Conservation (phyloP, 2,113 vertebrate species). For the Dinomys branickii region DNA sequence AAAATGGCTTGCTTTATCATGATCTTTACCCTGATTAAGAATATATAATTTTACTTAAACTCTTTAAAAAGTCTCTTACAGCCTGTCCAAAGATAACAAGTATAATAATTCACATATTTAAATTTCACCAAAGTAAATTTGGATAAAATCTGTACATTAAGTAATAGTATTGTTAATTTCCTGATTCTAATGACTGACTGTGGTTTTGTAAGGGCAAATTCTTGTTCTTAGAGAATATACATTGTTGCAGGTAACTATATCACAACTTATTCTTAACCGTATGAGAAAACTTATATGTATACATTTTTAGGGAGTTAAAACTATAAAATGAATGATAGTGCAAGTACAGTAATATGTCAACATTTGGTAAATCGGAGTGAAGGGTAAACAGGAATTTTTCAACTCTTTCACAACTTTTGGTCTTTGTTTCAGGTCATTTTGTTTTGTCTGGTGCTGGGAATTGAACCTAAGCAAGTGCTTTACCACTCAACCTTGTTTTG, state of each 20-base stretch:
- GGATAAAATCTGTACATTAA: constrained; percentile 1
- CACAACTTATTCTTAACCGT: not conserved
- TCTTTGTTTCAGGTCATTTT: not conserved
- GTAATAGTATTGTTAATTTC: not conserved
- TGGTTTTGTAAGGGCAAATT: not conserved
- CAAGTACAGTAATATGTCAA: not conserved
- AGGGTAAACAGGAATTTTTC: not conserved
- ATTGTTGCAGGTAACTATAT: not conserved
- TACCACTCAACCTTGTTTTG: not conserved
- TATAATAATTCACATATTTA: constrained; percentile 58
- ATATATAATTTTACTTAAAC: not conserved
- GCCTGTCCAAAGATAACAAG: constrained; percentile 39
- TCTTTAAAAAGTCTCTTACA: not conserved
- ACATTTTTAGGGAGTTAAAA: not conserved
- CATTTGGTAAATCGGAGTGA: not conserved
- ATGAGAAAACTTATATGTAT: not conserved
- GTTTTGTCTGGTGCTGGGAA: not conserved
- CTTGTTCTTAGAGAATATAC: constrained; percentile 30
- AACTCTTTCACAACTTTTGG: not conserved
- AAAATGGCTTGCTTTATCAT: constrained; percentile 53
- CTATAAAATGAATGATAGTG: not conserved
- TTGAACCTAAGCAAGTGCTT: not conserved
- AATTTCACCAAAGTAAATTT: constrained; percentile 53
- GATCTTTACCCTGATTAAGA: constrained; percentile 44
- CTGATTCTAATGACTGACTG: constrained; percentile 36